These are phyloP conservation scores for Poecilia gillii DNA, from an alignment of 2,797 vertebrate genomes.

Conservation along the genomic window DNA sequence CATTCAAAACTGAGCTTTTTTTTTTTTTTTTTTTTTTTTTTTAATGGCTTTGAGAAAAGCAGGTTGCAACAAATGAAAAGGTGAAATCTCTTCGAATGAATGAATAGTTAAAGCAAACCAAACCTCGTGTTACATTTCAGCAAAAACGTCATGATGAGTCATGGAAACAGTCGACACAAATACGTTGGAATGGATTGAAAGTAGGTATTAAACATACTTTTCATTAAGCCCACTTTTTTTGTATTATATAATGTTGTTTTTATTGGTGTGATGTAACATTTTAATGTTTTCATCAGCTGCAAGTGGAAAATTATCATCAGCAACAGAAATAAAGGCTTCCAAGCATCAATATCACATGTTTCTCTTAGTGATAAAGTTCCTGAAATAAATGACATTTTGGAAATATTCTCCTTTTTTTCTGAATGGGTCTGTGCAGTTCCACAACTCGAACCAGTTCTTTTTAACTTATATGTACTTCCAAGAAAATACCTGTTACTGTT, in stretches of 20 bases:
- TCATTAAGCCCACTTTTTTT: no score
- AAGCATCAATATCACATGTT: no score
- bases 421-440: no score
- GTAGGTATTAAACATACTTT: no score
- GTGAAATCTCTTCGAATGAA: neutral
- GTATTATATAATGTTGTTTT: no score
- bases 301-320: no score
- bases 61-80: neutral
- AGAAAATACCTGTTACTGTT: neutral
- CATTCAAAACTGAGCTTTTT: neutral
- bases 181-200: neutral
- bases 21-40: neutral
- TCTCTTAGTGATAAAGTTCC: no score
- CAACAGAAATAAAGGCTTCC: no score
- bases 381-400: no score
- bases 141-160: neutral
- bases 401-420: no score
- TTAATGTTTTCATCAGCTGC: no score
- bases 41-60: neutral
- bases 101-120: neutral
- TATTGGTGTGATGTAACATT: no score
- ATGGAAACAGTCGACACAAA: neutral
- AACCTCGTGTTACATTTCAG: neutral
- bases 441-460: neutral
- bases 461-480: neutral